Evolutionary conservation across 2,888 invertebrate genomes (phyloP).

Genomic region (Enchytraeus crypticus): DNA sequence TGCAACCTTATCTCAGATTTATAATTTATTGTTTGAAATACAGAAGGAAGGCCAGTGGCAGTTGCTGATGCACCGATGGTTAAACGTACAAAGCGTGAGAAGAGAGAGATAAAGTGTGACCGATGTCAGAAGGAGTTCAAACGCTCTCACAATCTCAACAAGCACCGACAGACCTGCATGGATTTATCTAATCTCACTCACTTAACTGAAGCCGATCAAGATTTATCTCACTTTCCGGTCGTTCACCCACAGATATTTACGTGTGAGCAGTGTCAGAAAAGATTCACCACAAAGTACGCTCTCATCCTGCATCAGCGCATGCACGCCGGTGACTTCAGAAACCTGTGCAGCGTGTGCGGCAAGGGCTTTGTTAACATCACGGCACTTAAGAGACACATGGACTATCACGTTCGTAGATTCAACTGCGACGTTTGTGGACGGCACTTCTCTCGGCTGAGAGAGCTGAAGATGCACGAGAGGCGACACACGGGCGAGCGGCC

Average conservation of each 20-base stretch:
- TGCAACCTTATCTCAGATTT: too few species aligned
- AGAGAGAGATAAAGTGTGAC: not conserved
- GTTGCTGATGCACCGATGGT: not conserved
- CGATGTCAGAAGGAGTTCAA: not conserved
- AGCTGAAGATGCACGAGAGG: not conserved
- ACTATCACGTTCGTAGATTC: not conserved
- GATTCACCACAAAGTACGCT: not conserved
- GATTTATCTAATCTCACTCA: not conserved
- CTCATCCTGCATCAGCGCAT: not conserved
- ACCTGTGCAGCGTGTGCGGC: not conserved
- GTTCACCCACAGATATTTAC: not conserved
- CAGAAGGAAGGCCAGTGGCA: too few species aligned
- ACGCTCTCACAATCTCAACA: not conserved
- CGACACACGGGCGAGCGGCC: not conserved
- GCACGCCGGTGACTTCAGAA: not conserved
- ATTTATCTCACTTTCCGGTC: too few species aligned
- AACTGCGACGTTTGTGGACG: not conserved
- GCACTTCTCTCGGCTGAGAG: not conserved
- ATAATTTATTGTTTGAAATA: too few species aligned
- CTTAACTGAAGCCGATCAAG: not conserved
- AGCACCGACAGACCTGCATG: not conserved
- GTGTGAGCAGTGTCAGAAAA: not conserved
- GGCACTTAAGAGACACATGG: not conserved
- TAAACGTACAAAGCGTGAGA: not conserved
- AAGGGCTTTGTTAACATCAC: not conserved